Evolutionary conservation across 1,140 invertebrate genomes (phyloP).

Genomic region (Trichonephila clavipes): DNA sequence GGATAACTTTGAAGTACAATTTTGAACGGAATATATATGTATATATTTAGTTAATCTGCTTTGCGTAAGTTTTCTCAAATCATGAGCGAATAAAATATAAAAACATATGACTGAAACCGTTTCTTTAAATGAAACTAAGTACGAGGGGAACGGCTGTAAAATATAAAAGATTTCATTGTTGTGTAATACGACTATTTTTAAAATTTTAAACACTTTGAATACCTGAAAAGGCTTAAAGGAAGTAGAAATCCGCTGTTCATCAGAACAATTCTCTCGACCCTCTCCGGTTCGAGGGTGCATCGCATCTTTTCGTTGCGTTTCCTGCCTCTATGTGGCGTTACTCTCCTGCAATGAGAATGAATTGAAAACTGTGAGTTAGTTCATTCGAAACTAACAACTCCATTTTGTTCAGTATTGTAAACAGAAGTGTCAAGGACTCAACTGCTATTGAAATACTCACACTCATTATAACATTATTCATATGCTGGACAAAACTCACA

Average conservation of each 20-base stretch:
- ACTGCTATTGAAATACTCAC: too few relatives aligned
- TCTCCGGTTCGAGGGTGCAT: background rate
- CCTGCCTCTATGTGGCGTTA: slow-evolving; percentile 5
- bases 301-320: background rate
- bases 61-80: too few relatives aligned
- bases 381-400: background rate
- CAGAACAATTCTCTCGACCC: background rate
- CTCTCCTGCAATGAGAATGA: background rate
- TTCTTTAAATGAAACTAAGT: background rate
- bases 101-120: too few relatives aligned
- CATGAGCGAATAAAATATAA: too few relatives aligned
- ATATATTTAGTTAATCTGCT: too few relatives aligned
- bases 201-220: background rate
- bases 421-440: background rate
- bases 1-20: too few relatives aligned
- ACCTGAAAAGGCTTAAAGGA: too few relatives aligned
- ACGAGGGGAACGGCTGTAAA: background rate
- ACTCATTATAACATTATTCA: too few relatives aligned
- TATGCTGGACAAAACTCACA: too few relatives aligned
- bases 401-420: background rate
- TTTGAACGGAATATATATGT: too few relatives aligned
- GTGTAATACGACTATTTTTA: background rate
- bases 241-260: background rate
- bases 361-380: background rate
- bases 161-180: background rate